Evolutionary conservation across 1,140 invertebrate species (phyloP).

Genomic region (Pissodes strobi): DNA sequence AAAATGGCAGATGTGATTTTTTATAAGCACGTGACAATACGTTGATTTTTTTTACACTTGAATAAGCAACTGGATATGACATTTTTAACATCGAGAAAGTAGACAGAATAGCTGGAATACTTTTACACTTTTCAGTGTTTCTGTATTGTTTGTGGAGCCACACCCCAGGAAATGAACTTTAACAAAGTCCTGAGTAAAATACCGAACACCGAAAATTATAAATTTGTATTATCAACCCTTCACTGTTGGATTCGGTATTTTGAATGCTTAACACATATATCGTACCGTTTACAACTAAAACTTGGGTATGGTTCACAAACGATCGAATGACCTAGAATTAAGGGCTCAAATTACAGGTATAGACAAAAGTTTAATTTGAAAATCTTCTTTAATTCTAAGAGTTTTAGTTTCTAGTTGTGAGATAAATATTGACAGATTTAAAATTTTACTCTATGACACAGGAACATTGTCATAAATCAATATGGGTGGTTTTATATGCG

Average conservation of each 20-base stretch:
- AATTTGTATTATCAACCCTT: not conserved
- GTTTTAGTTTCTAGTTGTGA: slow-evolving; percentile 1
- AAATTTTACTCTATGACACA: not conserved
- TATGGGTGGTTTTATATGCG: slow-evolving; percentile 45
- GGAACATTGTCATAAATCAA: slow-evolving; percentile 16
- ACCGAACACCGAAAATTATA: not conserved
- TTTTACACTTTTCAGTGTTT: no score
- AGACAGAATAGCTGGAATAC: no score
- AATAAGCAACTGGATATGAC: not conserved
- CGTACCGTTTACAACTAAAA: slow-evolving; percentile 5
- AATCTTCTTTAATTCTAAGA: slow-evolving; percentile 5
- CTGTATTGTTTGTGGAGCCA: slow-evolving; percentile 13
- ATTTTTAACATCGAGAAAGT: not conserved
- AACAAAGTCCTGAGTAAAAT: not conserved
- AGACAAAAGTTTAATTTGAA: slow-evolving; percentile 1
- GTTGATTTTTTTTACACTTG: not conserved
- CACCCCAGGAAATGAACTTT: slow-evolving; percentile 10
- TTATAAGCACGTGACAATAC: slow-evolving; percentile 15
- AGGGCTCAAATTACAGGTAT: slow-evolving; percentile 12
- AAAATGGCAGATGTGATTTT: slow-evolving; percentile 15
- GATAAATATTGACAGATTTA: slow-evolving; percentile 4
- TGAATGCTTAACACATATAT: not conserved
- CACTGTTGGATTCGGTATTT: no score
- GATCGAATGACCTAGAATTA: slow-evolving; percentile 2
- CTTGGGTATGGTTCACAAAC: slow-evolving; percentile 2